A percentile compares a stretch with the other conserved stretches of the same genome.
Conservation (phyloP, 2,888 invertebrate genomes). For the Drosophila leonis region DNA sequence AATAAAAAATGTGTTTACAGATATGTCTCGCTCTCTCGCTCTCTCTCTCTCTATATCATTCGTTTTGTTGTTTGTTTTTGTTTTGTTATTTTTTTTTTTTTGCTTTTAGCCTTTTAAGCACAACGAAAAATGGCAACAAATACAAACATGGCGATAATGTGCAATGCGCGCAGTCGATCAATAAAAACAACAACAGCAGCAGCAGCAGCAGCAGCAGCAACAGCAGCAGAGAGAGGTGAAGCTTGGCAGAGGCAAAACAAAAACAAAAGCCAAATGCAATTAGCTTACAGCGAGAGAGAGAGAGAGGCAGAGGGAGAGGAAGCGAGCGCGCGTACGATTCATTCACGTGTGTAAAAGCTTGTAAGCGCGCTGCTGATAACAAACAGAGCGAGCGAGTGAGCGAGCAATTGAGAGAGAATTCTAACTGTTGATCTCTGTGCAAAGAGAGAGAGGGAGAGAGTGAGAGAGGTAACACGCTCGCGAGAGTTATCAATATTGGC, state of each 20-base stretch:
- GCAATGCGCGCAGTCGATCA: constrained; percentile 69
- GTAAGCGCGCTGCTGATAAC: constrained; percentile 65
- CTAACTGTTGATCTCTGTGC: constrained; percentile 39
- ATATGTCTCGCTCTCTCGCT: constrained; percentile 6
- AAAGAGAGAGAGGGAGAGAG: constrained; percentile 1
- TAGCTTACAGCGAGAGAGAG: constrained; percentile 17
- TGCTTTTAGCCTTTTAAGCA: constrained; percentile 37
- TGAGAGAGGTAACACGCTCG: not conserved
- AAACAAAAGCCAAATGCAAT: constrained; percentile 67
- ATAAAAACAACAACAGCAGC: constrained; percentile 50
- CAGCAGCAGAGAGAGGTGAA: not conserved
- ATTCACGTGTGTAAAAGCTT: constrained; percentile 68
- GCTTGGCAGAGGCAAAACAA: constrained; percentile 15
- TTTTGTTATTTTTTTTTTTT: constrained; percentile 26
- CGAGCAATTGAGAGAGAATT: constrained; percentile 11
- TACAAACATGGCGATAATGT: constrained; percentile 76
- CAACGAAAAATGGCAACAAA: constrained; percentile 78
- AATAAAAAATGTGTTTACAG: constrained; percentile 63
- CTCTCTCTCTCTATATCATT: not conserved
- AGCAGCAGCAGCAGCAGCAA: constrained; percentile 5
- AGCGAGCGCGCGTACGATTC: constrained; percentile 9
- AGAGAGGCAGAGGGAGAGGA: not conserved
- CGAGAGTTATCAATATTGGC: constrained; percentile 42
- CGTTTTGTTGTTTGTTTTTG: constrained; percentile 16
- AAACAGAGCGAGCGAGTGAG: constrained; percentile 8